Conservation (phyloP, 2,888 invertebrate species). For the Lysandra coridon region DNA sequence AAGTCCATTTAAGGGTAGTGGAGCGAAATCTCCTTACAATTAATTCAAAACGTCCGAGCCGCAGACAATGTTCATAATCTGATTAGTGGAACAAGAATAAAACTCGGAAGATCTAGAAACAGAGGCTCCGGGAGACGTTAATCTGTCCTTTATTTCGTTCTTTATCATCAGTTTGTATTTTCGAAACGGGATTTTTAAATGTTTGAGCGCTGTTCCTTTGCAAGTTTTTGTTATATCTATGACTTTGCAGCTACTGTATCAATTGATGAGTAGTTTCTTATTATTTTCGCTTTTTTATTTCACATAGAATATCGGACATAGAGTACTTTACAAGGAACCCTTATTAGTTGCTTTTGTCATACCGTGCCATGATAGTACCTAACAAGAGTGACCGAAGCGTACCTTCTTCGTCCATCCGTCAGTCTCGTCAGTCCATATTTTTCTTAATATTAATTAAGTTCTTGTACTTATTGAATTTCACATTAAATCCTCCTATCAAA, state of each 20-base stretch:
- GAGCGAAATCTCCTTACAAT: constrained; percentile 53
- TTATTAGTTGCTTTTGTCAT: too few species aligned
- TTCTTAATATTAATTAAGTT: background rate
- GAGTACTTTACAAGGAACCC: too few species aligned
- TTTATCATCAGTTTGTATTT: constrained; percentile 13
- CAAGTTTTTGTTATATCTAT: background rate
- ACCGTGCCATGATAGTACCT: too few species aligned
- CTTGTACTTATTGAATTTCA: too few species aligned
- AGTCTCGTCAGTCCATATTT: background rate
- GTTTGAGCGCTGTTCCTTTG: background rate
- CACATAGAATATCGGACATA: too few species aligned
- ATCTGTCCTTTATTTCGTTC: constrained; percentile 13
- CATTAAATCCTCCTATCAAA: background rate
- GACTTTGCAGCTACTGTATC: background rate
- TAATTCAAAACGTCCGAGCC: constrained; percentile 48
- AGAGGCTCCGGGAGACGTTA: constrained; percentile 43
- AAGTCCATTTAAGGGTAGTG: constrained; percentile 44
- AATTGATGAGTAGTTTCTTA: too few species aligned
- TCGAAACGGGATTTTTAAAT: background rate
- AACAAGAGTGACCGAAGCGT: too few species aligned
- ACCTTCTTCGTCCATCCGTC: too few species aligned
- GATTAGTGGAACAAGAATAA: constrained; percentile 47
- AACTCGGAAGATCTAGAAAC: constrained; percentile 39
- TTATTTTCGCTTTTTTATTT: too few species aligned
- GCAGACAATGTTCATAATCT: constrained; percentile 49